phyloP scores from a whole-genome alignment of 2,797 vertebrate species.

The Synaphobranchus kaupii region DNA sequence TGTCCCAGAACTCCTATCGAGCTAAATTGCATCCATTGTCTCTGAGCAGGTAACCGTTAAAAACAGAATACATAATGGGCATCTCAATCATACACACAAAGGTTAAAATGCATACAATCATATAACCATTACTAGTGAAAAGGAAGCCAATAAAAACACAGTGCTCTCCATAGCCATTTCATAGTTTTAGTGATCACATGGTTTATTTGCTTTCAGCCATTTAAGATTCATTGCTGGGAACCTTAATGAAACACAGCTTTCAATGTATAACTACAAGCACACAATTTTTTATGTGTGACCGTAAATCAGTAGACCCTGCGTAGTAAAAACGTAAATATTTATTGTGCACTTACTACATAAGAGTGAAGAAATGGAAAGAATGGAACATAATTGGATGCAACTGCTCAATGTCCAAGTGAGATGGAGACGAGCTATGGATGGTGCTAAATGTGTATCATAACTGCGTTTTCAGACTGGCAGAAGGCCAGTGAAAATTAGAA shows the following conservation, averaged over 20 bases:
- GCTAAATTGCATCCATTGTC: too few relatives aligned
- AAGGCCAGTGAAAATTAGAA: background rate
- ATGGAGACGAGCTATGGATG: background rate
- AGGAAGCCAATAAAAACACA: too few relatives aligned
- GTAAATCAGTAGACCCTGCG: background rate
- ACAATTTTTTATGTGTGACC: background rate
- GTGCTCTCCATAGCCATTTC: too few relatives aligned
- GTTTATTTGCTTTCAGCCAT: too few relatives aligned
- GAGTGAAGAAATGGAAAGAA: background rate
- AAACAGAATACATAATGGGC: too few relatives aligned
- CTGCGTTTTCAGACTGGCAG: background rate
- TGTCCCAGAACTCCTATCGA: too few relatives aligned
- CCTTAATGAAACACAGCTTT: background rate
- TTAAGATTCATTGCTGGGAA: background rate
- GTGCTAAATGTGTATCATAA: background rate
- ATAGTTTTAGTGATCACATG: too few relatives aligned
- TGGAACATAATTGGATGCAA: background rate
- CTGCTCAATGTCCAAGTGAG: background rate
- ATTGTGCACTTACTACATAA: background rate
- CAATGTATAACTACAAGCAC: background rate
- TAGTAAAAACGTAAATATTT: background rate
- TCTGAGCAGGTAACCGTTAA: too few relatives aligned
- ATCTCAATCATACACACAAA: too few relatives aligned
- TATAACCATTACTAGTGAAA: too few relatives aligned
- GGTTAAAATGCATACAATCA: too few relatives aligned